Evolutionary conservation across 2,113 vertebrate species (phyloP).

Genomic region (Empidonax traillii): DNA sequence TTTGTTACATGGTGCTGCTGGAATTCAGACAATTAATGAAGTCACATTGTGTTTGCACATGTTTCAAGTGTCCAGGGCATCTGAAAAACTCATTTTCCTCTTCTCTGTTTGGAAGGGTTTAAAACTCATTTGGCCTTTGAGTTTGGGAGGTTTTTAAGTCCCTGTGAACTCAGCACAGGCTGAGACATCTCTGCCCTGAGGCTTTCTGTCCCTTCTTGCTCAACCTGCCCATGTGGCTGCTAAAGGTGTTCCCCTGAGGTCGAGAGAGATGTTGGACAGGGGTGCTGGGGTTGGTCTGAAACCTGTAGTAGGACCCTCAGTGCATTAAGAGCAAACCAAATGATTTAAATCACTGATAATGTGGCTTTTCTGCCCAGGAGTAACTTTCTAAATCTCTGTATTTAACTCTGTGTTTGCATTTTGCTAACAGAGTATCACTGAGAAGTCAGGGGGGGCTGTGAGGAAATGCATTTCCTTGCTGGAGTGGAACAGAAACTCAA

Average conservation of each 20-base stretch:
- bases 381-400: neutral
- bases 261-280: neutral
- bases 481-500: neutral
- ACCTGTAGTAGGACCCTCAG: neutral
- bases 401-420: neutral
- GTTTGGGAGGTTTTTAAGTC: constrained; percentile 38
- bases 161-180: constrained; percentile 10
- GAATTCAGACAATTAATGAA: neutral
- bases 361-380: neutral
- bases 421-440: neutral
- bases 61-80: neutral
- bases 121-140: constrained; percentile 31
- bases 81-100: constrained; percentile 64
- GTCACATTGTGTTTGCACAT: neutral
- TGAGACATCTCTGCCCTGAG: neutral
- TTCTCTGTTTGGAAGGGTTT: constrained; percentile 38
- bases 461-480: neutral
- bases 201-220: neutral
- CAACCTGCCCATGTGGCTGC: neutral
- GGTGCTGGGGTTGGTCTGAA: neutral
- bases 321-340: neutral
- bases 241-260: neutral
- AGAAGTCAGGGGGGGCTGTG: neutral
- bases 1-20: neutral
- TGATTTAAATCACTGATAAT: neutral